These are phyloP conservation scores for Dicaeum eximium DNA, from an alignment of 2,113 vertebrate species.

Conservation along the genomic window DNA sequence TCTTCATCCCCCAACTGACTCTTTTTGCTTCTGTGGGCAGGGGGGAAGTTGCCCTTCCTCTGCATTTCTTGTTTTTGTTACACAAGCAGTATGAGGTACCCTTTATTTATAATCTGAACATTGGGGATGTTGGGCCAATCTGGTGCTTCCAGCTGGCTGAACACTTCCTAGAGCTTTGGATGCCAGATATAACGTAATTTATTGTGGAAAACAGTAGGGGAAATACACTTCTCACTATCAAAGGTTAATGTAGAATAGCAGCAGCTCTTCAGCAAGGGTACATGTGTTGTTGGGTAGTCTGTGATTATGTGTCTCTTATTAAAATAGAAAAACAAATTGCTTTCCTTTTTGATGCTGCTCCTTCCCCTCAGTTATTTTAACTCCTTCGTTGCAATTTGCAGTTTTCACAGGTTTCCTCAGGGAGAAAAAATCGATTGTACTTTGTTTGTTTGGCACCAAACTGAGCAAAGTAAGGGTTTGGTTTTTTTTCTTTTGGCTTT, in stretches of 20 bases:
- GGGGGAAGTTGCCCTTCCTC: constrained; percentile 45
- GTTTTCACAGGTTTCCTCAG: neutral
- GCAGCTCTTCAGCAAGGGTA: constrained; percentile 26
- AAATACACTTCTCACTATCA: neutral
- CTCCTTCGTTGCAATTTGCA: neutral
- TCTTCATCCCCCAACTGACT: neutral
- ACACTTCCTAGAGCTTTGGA: neutral
- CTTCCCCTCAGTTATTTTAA: neutral
- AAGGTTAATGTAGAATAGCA: constrained; percentile 23
- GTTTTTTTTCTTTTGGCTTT: neutral
- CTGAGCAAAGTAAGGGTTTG: neutral
- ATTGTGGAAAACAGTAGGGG: neutral
- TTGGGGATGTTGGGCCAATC: neutral
- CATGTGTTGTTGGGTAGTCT: neutral
- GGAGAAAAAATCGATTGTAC: neutral
- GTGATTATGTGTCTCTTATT: neutral
- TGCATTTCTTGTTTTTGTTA: constrained; percentile 30
- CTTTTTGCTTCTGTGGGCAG: constrained; percentile 29
- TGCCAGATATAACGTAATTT: constrained; percentile 48
- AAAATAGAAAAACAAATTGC: neutral
- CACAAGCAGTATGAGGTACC: constrained; percentile 5
- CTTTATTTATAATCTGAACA: constrained; percentile 32
- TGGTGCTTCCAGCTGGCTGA: constrained; percentile 40
- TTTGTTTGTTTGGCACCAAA: constrained; percentile 17
- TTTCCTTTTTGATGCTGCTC: neutral